Evolutionary conservation across 2,797 vertebrate genomes (phyloP), one percentile per base, ranked within the genome.

Genomic region (Xenops minutus): DNA sequence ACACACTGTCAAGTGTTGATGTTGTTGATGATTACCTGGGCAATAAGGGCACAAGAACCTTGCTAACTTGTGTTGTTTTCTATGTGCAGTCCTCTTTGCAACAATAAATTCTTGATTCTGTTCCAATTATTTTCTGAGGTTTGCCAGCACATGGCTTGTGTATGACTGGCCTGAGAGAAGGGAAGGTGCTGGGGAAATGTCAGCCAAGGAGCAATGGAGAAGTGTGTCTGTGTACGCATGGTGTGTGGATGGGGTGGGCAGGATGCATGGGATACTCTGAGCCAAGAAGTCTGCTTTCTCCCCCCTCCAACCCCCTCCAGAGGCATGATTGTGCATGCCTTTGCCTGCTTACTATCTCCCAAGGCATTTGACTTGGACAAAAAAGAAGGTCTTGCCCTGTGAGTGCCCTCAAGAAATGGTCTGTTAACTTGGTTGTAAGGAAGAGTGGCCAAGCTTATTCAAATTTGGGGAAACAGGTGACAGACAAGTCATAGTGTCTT

Each of bases 21-120:
- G 59, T 10, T 75, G 88, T 89, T 86, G 55, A 93, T 94, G 72
- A 92, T 94, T 95, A 92, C 56, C 49, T 44, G 44, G 59, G 32
- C 43, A 69, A 27, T 24, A 49, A 85, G 55, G 77, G 32, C 63
- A 37, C 0, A 0, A 2, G 1, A 83, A 73, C 78, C 51, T 76
- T 83, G 68, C 36, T 77, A 32, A 27, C 8, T 52, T 32, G 0
- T 59, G 81, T 6, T 73, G 55, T 32, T 95, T 71, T n/a, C 74
- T 44, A 0, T 17, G 18, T 66, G 29, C 55, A 22, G n/a, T 48
- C 32, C 37, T 86, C 29, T 11, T 55, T 1, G 2, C 21, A 76
- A 56, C 8, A 87, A 68, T 22, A 64, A 93, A 56, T 66, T 4
- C 12, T 6, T 85, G 89, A 23, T 66, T 62, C 64, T 41, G 55